These are phyloP conservation scores for Allobates femoralis DNA, from an alignment of 2,797 vertebrate species.

Conservation along the genomic window DNA sequence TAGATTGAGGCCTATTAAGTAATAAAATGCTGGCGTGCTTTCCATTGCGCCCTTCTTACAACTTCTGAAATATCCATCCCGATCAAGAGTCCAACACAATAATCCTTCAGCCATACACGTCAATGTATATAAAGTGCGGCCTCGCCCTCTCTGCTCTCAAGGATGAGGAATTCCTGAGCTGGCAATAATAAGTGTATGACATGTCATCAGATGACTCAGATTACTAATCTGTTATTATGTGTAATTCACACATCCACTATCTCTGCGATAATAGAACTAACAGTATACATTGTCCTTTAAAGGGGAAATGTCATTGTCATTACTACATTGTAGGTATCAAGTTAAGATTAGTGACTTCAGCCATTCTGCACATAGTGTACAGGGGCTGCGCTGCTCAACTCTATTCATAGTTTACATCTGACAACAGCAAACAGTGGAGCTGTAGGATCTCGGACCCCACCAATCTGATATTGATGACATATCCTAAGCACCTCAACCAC, in stretches of 20 bases:
- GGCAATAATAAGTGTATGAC: background rate
- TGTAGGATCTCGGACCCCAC: too few relatives aligned
- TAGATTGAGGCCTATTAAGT: slow-evolving; percentile 24
- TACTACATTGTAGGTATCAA: too few relatives aligned
- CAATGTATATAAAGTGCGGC: background rate
- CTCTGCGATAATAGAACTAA: background rate
- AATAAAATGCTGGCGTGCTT: slow-evolving; percentile 11
- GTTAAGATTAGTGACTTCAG: too few relatives aligned
- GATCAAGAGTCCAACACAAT: slow-evolving; percentile 12
- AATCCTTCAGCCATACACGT: background rate
- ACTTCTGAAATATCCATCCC: background rate
- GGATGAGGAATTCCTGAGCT: background rate
- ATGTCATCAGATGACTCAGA: background rate
- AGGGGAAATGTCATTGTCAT: background rate
- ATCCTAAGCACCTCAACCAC: too few relatives aligned
- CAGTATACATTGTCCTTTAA: background rate
- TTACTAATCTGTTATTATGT: background rate
- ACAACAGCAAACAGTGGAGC: too few relatives aligned
- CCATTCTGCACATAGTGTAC: too few relatives aligned
- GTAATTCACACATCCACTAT: background rate
- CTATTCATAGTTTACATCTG: too few relatives aligned
- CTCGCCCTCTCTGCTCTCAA: background rate
- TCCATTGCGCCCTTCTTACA: background rate
- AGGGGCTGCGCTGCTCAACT: too few relatives aligned
- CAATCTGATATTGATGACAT: too few relatives aligned